Conservation (phyloP, 2,888 invertebrate genomes). For the Unio delphinus region DNA sequence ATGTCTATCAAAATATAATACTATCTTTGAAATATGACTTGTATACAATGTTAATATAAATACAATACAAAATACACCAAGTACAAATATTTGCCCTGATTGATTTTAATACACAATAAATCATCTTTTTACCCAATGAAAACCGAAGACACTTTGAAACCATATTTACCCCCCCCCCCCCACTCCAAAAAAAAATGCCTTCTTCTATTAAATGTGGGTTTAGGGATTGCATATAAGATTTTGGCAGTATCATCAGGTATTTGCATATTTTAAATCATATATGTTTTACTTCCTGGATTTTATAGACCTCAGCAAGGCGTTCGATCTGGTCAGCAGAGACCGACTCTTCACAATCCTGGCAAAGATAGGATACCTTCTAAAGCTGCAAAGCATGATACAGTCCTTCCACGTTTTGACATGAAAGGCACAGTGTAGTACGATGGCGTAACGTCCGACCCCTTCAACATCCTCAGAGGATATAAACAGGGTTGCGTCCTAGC, state of each 20-base stretch:
- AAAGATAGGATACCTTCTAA: no score
- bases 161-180: background rate
- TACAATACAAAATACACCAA: conserved; percentile 11
- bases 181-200: background rate
- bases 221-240: background rate
- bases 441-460: no score
- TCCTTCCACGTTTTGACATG: no score
- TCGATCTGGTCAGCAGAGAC: no score
- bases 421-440: no score
- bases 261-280: conserved; percentile 1
- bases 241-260: conserved; percentile 11
- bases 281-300: conserved; percentile 5
- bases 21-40: conserved; percentile 8
- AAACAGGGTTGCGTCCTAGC: no score
- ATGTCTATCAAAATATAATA: conserved; percentile 4
- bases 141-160: conserved; percentile 6
- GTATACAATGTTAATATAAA: conserved; percentile 1
- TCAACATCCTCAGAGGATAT: no score
- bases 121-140: conserved; percentile 8
- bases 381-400: no score
- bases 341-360: no score
- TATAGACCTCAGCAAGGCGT: no score
- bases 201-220: background rate
- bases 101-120: conserved; percentile 3
- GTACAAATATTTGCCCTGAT: conserved; percentile 4